Percentiles rank a stretch among this genome's conserved stretches.
Conservation (phyloP, 53 echinoderm and acorn worm species). For the Holothuria scabra region DNA sequence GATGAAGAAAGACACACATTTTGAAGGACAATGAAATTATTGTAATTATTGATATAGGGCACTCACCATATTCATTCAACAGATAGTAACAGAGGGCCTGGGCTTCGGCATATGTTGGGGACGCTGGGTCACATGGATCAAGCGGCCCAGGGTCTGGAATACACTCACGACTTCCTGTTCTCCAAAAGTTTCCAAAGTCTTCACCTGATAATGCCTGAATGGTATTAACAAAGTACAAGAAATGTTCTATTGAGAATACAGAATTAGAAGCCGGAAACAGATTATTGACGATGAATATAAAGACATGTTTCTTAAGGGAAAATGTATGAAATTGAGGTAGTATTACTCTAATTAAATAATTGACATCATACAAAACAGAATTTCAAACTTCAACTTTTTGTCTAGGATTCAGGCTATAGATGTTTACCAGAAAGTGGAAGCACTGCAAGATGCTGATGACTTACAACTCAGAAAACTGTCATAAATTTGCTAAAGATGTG, state of each 20-base stretch:
- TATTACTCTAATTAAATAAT: too few relatives aligned
- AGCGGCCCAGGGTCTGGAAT: conserved; percentile 37
- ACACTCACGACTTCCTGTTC: conserved; percentile 43
- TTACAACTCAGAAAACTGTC: too few relatives aligned
- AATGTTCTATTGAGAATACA: neutral
- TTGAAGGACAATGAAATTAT: too few relatives aligned
- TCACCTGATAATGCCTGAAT: conserved; percentile 38
- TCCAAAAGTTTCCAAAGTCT: conserved; percentile 76
- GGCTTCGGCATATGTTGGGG: conserved; percentile 44
- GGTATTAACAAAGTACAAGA: neutral
- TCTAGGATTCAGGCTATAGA: too few relatives aligned
- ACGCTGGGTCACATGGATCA: conserved; percentile 55
- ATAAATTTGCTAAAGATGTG: too few relatives aligned
- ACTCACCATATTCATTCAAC: conserved; percentile 36
- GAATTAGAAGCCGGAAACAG: neutral
- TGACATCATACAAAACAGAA: too few relatives aligned
- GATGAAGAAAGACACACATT: too few relatives aligned
- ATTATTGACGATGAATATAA: neutral
- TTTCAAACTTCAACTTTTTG: too few relatives aligned
- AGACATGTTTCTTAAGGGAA: neutral
- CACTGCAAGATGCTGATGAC: too few relatives aligned
- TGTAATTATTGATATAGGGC: neutral
- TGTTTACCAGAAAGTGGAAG: too few relatives aligned
- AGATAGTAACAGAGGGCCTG: conserved; percentile 64
- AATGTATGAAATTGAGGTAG: neutral